Percentiles rank a stretch among this genome's conserved stretches.
Conservation (phyloP, 2,113 vertebrate species). For the Emydocephalus ijimae region DNA sequence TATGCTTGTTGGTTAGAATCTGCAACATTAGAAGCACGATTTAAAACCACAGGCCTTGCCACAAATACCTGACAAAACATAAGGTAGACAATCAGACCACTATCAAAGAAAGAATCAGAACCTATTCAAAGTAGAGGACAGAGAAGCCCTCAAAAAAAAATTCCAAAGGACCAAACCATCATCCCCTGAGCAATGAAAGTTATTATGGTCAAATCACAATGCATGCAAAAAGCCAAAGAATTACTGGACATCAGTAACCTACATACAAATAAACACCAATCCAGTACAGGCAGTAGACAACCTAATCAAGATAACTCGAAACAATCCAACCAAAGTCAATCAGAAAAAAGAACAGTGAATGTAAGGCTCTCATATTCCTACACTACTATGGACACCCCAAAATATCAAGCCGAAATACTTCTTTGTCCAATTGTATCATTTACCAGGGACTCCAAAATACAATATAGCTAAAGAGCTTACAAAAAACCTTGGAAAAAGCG, state of each 20-base stretch:
- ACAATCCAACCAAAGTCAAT: not conserved
- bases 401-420: no score
- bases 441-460: no score
- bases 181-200: not conserved
- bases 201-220: not conserved
- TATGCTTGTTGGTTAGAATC: not conserved
- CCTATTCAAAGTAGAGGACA: not conserved
- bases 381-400: no score
- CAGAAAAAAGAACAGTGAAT: not conserved
- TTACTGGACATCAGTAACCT: not conserved
- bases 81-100: not conserved
- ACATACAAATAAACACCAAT: not conserved
- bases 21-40: not conserved
- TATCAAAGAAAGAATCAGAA: not conserved
- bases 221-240: not conserved
- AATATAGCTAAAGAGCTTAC: no score
- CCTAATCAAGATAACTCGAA: not conserved
- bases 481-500: no score
- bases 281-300: not conserved
- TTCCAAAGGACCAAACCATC: not conserved
- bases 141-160: not conserved
- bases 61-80: not conserved
- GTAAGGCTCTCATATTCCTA: no score
- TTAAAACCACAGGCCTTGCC: not conserved
- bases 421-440: no score